Evolutionary conservation across 2,113 vertebrate species (phyloP).

Genomic region (Brachypodius melanocephalos): DNA sequence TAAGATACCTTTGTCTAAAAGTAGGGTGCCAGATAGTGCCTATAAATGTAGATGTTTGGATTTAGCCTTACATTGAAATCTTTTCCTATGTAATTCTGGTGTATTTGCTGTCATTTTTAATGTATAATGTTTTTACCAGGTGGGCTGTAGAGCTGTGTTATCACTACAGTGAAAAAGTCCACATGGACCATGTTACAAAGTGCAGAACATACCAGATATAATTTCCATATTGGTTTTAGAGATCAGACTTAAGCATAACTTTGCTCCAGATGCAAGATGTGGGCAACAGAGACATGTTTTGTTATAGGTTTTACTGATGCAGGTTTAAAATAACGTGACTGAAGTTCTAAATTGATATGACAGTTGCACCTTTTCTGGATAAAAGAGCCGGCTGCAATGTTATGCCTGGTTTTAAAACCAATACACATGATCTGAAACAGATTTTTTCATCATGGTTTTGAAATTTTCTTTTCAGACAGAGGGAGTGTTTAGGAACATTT

Average conservation of each 20-base stretch:
- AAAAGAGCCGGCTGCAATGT: conserved; percentile 43
- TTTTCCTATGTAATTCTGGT: conserved; percentile 3
- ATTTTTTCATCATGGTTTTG: conserved; percentile 30
- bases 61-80: conserved; percentile 1
- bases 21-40: neutral
- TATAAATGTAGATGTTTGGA: conserved; percentile 22
- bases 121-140: conserved; percentile 57
- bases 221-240: conserved; percentile 27
- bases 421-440: conserved; percentile 58
- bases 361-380: conserved; percentile 62
- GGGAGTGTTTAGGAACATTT: neutral
- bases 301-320: conserved; percentile 50
- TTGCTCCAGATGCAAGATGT: conserved; percentile 55
- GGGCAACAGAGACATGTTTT: conserved; percentile 36
- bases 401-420: conserved; percentile 65
- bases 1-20: conserved; percentile 16
- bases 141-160: conserved; percentile 25
- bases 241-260: conserved; percentile 43
- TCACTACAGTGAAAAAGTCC: conserved; percentile 1
- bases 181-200: conserved; percentile 43
- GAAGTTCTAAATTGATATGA: conserved; percentile 71
- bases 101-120: conserved; percentile 31
- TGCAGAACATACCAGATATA: conserved; percentile 29
- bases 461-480: conserved; percentile 13
- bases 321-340: conserved; percentile 64